Evolutionary conservation across 2,888 invertebrate species (phyloP).

Genomic region (Dinocampus coccinellae): DNA sequence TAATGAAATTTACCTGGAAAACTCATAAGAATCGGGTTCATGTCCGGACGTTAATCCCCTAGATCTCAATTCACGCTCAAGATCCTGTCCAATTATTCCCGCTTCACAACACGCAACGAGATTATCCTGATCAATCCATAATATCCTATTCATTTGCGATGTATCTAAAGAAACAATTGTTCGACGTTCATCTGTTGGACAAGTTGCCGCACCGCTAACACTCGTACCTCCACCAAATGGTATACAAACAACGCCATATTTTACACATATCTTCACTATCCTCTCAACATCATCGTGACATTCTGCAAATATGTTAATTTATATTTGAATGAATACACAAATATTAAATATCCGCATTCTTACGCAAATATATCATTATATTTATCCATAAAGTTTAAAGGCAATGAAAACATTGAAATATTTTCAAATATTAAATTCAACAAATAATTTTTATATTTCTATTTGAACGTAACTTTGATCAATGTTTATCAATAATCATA

Average conservation of each 20-base stretch:
- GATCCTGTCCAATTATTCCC: slow-evolving; percentile 94
- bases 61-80: slow-evolving; percentile 85
- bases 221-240: slow-evolving; percentile 97
- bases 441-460: too few species aligned
- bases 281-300: slow-evolving; percentile 87
- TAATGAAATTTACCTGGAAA: slow-evolving; percentile 76
- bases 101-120: slow-evolving; percentile 86
- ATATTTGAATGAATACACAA: background rate
- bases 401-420: too few species aligned
- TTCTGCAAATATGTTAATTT: slow-evolving; percentile 56
- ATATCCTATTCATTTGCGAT: slow-evolving; percentile 93
- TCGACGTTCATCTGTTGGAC: slow-evolving; percentile 82
- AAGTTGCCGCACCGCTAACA: slow-evolving; percentile 89
- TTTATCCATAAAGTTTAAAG: too few species aligned
- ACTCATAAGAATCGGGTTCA: slow-evolving; percentile 98
- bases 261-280: slow-evolving; percentile 82
- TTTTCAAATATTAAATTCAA: too few species aligned
- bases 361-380: too few species aligned
- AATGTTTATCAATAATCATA: background rate
- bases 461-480: too few species aligned
- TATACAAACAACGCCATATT: slow-evolving; percentile 84
- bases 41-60: slow-evolving; percentile 92
- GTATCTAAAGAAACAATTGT: slow-evolving; percentile 94
- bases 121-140: slow-evolving; percentile 93
- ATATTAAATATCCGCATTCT: too few species aligned